Percentiles rank a stretch among this genome's conserved stretches.
Conservation (phyloP, 2,888 invertebrate genomes). For the Xanthostigma xanthostigma region DNA sequence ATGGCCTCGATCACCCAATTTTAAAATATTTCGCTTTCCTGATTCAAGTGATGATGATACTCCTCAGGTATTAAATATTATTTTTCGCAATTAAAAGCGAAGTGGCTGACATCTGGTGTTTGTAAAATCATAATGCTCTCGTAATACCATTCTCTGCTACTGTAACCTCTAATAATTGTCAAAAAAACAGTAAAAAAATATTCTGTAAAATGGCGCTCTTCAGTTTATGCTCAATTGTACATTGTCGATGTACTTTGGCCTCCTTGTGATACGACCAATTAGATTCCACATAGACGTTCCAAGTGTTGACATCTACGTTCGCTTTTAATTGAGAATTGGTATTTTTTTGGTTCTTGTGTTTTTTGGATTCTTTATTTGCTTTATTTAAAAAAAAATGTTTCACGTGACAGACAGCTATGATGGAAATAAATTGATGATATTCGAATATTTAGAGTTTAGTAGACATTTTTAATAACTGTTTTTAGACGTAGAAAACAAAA, state of each 20-base stretch:
- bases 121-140: neutral
- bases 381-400: no score
- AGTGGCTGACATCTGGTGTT: neutral
- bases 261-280: neutral
- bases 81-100: neutral
- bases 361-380: no score
- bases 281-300: neutral
- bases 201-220: no score
- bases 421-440: no score
- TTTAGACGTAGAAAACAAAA: no score
- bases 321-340: neutral
- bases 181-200: neutral
- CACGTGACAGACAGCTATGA: no score
- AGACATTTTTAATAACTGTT: no score
- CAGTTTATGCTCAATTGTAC: neutral
- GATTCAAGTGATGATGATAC: constrained; percentile 27
- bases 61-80: constrained; percentile 21
- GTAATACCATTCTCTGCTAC: no score
- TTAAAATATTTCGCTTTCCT: constrained; percentile 38
- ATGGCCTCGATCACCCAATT: constrained; percentile 50
- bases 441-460: no score
- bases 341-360: no score
- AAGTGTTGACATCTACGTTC: neutral
- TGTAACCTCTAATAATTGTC: neutral
- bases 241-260: neutral